Conservation (phyloP, 1,140 invertebrate species). For the Camponotus pennsylvanicus region DNA sequence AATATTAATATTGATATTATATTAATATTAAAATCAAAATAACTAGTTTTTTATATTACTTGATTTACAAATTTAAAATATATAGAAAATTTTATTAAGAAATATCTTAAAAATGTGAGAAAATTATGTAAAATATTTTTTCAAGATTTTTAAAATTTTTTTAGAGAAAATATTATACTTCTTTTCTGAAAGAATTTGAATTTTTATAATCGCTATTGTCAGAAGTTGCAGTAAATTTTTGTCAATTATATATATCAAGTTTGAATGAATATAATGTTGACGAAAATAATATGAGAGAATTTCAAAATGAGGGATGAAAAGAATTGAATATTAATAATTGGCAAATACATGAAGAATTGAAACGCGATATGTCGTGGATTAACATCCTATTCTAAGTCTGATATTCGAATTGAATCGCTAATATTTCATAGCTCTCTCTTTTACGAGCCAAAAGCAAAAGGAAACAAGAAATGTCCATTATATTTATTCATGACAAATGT, state of each 20-base stretch:
- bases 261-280: too few relatives aligned
- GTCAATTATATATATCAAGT: too few relatives aligned
- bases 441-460: neutral
- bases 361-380: conserved; percentile 19
- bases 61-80: too few relatives aligned
- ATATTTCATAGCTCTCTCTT: neutral
- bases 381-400: conserved; percentile 21
- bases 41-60: neutral
- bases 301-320: too few relatives aligned
- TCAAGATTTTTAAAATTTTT: too few relatives aligned
- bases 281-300: too few relatives aligned
- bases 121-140: too few relatives aligned
- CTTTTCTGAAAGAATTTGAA: too few relatives aligned
- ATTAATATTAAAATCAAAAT: conserved; percentile 37
- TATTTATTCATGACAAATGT: conserved; percentile 2
- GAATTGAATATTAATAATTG: too few relatives aligned
- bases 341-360: neutral
- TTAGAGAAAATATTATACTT: too few relatives aligned
- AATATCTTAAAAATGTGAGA: neutral
- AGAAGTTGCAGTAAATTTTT: too few relatives aligned
- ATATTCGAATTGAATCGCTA: neutral
- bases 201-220: too few relatives aligned
- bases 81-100: neutral
- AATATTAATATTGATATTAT: neutral
- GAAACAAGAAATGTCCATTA: neutral